These are phyloP conservation scores for Tympanuchus pallidicinctus DNA, from an alignment of 2,113 vertebrate genomes.

Conservation along the genomic window DNA sequence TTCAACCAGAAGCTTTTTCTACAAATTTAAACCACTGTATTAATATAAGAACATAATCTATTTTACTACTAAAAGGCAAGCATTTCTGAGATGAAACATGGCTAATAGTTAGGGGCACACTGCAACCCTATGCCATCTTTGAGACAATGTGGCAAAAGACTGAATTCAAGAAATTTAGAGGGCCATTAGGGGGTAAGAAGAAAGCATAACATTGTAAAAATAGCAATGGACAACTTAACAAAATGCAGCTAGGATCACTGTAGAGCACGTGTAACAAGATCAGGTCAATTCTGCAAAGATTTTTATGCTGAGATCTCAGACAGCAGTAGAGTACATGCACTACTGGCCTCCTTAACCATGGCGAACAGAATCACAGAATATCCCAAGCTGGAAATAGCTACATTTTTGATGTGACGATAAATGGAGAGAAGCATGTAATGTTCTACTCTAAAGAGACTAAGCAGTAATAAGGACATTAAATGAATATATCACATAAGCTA, in stretches of 20 bases:
- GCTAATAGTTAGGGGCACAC: neutral
- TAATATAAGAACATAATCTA: neutral
- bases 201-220: neutral
- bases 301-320: neutral
- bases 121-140: neutral
- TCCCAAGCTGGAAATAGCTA: neutral
- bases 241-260: neutral
- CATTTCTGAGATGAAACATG: neutral
- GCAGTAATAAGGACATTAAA: neutral
- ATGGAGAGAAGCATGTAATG: accelerated
- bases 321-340: neutral
- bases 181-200: neutral
- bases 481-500: neutral
- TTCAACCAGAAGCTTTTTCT: conserved; percentile 18
- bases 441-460: neutral
- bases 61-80: conserved; percentile 10
- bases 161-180: neutral
- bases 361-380: neutral
- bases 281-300: neutral
- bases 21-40: conserved; percentile 1
- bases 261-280: neutral
- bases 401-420: neutral
- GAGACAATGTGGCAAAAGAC: neutral
- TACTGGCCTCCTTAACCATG: neutral
- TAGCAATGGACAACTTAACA: neutral